Base-by-base conservation (phyloP, 30 jellyfish, hydroid and myxozoan genomes). In the Nemopilema nomurai region DNA sequence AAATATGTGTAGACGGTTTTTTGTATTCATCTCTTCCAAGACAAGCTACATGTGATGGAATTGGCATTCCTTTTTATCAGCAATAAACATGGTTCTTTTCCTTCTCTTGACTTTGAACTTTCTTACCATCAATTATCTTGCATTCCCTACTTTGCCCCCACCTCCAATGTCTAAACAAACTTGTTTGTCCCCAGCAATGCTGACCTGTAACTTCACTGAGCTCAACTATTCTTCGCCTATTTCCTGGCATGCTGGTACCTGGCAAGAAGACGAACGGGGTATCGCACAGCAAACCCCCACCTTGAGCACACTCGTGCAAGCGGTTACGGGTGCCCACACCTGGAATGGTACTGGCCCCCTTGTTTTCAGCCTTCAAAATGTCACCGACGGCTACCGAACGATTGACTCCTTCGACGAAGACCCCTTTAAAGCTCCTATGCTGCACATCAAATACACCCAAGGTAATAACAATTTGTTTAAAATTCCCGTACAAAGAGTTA, bases 301-400 rank as follows among this genome's bases (percentile, higher is more conserved):
- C 13, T 32, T 74, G 16, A n/a, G 19, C 13, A 27, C 24, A 18
- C 13, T 7, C 0, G 24, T 74, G 32, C 70, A 74, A 74, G 84
- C 32, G 41, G 31, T 49, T 0, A 74, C 24, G 49, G 67, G 69
- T 29, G 71, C 32, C 20, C 72, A 70, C 49, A 8, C 13, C 27
- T 74, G 84, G 84, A 74, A 74, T 41, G 84, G 84, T 8, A 19
- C 71, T 0, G 84, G 84, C 1, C 84, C 84, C 0, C 32, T 74
- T 16, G 26, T 74, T 20, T 27, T 74, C 13, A 51, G 28, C 28
- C 67, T 74, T 23, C 49, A 21, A 28, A 22, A 74, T 49, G 51
- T 41, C 50, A 49, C 24, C 13, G 24, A 32, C 16, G 84, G 84
- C 32, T 1, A 18, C 49, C 32, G 69, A 53, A 30, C 28, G 1